Conservation (phyloP, 2,113 vertebrate genomes). For the Okapia johnstoni region DNA sequence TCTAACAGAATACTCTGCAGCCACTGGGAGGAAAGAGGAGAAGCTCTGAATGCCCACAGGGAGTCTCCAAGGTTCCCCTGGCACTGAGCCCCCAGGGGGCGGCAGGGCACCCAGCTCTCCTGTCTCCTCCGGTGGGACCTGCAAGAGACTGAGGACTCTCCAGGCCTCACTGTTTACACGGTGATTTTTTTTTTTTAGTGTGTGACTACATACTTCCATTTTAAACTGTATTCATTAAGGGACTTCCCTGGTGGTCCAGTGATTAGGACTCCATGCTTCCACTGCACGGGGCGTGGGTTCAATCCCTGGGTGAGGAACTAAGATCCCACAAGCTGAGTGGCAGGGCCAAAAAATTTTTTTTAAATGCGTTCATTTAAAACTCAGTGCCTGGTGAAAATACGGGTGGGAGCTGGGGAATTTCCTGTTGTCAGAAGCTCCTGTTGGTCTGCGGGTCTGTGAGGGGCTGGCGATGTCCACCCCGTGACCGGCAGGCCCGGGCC, state of each 20-base stretch:
- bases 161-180: rapidly evolving
- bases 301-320: not conserved
- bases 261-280: not conserved
- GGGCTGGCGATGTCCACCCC: rapidly evolving
- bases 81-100: rapidly evolving
- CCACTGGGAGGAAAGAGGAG: rapidly evolving
- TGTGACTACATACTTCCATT: not conserved
- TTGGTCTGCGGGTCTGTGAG: not conserved
- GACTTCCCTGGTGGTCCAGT: not conserved
- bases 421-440: rapidly evolving
- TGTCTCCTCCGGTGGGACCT: no score
- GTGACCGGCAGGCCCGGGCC: not conserved
- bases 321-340: not conserved
- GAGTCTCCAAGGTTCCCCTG: rapidly evolving
- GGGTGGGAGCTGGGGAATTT: not conserved
- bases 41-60: rapidly evolving
- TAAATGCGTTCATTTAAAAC: not conserved
- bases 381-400: not conserved
- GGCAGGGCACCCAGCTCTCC: not conserved
- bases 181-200: no score
- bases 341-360: not conserved
- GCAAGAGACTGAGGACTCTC: no score
- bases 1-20: rapidly evolving
- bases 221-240: not conserved
- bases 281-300: not conserved